Base-by-base conservation (phyloP, 2,888 invertebrate genomes). In the Labia minor region DNA sequence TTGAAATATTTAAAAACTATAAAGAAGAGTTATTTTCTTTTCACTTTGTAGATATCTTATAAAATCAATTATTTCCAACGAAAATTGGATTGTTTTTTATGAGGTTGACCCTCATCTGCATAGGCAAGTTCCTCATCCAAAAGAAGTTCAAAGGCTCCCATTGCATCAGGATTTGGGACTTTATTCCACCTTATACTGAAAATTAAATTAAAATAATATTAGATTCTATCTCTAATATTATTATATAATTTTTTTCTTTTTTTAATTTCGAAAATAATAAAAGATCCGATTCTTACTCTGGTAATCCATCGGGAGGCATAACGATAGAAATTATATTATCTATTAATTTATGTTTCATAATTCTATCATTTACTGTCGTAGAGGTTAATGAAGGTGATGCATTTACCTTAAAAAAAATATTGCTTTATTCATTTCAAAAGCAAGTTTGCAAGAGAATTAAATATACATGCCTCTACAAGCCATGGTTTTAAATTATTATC, bases 351-450 rank as follows among this genome's bases (percentile, higher is more conserved):
- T 94, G 91, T 76, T 97, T 96, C 73, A 96, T 81, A 74, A 95
- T 94, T 72, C 95, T 82, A 78, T 97, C 96, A 74, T 93, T 94
- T 0, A 91, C 90, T 0, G 96, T 97, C 0, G 96, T 97, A 0
- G 95, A 92, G 1, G 95, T 92, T 69, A 96, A 78, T 0, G 96
- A 95, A 0, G 96, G 96, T 0, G 95, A 96, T 0, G 96, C 94
- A 76, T 96, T 96, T n/a, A 93, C 92, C 86, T 86, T 71, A 26
- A 20, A 21, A 62, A 19, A 21, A 49, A 65, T n/a, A 49, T 14
- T 10, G 10, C 21, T 1, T n/a, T 0, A 26, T 49, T 61, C 8
- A 49, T 63, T 65, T 62, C 3, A 26, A 26, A 26, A 26, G 26
- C 26, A 26, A 26, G 8, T 26, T 26, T 26, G 26, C 8, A 26